A percentile compares a stretch with the other conserved stretches of the same genome.
Evolutionary conservation across 1,140 invertebrate species (phyloP).

Genomic region (Bombus fervidus): DNA sequence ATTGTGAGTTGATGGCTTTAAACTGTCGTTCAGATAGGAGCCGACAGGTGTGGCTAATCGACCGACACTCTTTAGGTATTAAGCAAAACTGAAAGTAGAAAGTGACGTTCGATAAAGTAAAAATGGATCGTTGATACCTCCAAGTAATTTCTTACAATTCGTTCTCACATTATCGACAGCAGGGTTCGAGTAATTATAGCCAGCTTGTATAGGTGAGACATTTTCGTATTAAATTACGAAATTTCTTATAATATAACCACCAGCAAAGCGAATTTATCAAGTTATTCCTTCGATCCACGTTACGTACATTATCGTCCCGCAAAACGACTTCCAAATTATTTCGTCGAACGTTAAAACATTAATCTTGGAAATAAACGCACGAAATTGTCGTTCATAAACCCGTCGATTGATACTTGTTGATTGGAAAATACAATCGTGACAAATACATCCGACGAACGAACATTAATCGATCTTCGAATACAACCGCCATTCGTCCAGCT

Average conservation of each 20-base stretch:
- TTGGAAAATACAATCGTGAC: constrained; percentile 18
- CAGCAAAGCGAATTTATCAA: not conserved
- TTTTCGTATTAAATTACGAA: not conserved
- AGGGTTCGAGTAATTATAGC: not conserved
- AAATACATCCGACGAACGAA: constrained; percentile 12
- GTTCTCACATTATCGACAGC: constrained; percentile 1
- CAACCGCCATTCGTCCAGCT: too few species aligned
- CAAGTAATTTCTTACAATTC: not conserved
- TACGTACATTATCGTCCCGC: not conserved
- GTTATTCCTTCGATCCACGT: not conserved
- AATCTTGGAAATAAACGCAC: not conserved
- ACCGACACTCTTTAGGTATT: constrained; percentile 9
- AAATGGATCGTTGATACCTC: constrained; percentile 16
- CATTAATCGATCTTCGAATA: constrained; percentile 11
- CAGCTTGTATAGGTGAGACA: not conserved
- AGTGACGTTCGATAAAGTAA: constrained; percentile 22
- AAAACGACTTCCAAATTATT: not conserved
- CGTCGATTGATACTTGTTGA: constrained; percentile 40
- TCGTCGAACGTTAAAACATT: not conserved
- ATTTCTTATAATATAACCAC: not conserved
- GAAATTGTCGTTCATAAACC: constrained; percentile 12
- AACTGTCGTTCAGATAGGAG: not conserved
- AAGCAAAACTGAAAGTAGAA: constrained; percentile 9
- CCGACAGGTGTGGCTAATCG: constrained; percentile 5
- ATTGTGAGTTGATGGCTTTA: constrained; percentile 2